Evolutionary conservation across 2,113 vertebrate species (phyloP).

Genomic region (Melanostigma gelatinosum): DNA sequence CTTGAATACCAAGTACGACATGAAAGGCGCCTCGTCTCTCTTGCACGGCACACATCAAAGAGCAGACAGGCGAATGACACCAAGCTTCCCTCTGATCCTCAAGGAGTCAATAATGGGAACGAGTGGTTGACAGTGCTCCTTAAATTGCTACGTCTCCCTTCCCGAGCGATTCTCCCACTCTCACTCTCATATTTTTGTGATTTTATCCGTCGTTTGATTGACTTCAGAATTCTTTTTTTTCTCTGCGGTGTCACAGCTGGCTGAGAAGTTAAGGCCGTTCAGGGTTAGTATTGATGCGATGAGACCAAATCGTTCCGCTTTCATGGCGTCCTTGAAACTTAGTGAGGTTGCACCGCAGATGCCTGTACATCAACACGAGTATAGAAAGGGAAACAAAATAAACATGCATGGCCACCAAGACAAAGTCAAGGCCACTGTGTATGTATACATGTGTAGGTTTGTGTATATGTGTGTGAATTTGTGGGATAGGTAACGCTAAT

Average conservation of each 20-base stretch:
- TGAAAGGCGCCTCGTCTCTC: conserved; percentile 66
- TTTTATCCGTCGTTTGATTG: conserved; percentile 39
- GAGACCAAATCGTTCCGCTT: conserved; percentile 65
- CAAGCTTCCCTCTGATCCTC: conserved; percentile 64
- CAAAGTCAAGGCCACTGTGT: not conserved
- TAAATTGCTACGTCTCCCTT: conserved; percentile 34
- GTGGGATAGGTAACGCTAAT: conserved; percentile 62
- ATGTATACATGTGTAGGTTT: conserved; percentile 18
- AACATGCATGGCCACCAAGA: not conserved
- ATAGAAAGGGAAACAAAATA: not conserved
- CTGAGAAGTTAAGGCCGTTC: conserved; percentile 56
- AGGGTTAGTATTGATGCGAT: conserved; percentile 62
- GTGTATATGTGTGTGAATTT: conserved; percentile 12
- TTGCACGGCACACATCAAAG: conserved; percentile 64
- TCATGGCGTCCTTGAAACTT: conserved; percentile 62
- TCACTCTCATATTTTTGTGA: conserved; percentile 26
- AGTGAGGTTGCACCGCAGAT: conserved; percentile 43
- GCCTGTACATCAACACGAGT: conserved; percentile 12
- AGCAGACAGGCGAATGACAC: conserved; percentile 62
- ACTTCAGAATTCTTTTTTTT: not conserved
- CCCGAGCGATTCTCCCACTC: conserved; percentile 4
- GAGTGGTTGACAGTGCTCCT: conserved; percentile 53
- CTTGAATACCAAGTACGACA: conserved; percentile 58
- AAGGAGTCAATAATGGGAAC: conserved; percentile 46
- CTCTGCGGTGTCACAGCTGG: conserved; percentile 59